Conservation (phyloP, 2,113 vertebrate species). For the Papio anubis region DNA sequence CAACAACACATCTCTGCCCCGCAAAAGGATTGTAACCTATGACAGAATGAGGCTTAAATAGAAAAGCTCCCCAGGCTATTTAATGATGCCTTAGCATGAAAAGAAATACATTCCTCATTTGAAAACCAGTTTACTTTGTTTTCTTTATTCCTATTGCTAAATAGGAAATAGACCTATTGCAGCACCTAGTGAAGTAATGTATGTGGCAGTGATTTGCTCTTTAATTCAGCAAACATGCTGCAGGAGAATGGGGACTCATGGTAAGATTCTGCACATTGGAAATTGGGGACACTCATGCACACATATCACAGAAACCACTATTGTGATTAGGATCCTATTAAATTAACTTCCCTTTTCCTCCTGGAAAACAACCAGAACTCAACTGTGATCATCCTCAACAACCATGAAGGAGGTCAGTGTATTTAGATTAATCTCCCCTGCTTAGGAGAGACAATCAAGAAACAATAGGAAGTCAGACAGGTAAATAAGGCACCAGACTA, state of each 20-base stretch:
- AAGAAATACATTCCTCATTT: constrained; percentile 17
- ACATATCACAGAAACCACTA: neutral
- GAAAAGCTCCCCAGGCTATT: neutral
- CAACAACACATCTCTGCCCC: constrained; percentile 54
- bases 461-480: neutral
- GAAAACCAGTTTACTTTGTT: neutral
- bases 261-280: neutral
- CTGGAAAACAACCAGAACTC: constrained; percentile 40
- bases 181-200: neutral
- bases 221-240: neutral
- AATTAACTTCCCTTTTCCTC: constrained; percentile 7
- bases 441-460: constrained; percentile 16
- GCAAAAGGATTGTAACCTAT: constrained; percentile 58
- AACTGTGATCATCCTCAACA: neutral
- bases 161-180: neutral
- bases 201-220: neutral
- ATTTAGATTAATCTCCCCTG: constrained; percentile 36
- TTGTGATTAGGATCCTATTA: constrained; percentile 23
- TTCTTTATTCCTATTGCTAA: neutral
- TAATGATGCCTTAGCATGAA: neutral
- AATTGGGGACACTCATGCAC: neutral
- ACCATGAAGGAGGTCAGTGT: constrained; percentile 30
- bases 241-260: neutral
- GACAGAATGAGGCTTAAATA: constrained; percentile 34
- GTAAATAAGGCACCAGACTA: neutral